These are phyloP conservation scores for Amniataba percoides DNA, from an alignment of 2,797 vertebrate genomes.

Conservation along the genomic window DNA sequence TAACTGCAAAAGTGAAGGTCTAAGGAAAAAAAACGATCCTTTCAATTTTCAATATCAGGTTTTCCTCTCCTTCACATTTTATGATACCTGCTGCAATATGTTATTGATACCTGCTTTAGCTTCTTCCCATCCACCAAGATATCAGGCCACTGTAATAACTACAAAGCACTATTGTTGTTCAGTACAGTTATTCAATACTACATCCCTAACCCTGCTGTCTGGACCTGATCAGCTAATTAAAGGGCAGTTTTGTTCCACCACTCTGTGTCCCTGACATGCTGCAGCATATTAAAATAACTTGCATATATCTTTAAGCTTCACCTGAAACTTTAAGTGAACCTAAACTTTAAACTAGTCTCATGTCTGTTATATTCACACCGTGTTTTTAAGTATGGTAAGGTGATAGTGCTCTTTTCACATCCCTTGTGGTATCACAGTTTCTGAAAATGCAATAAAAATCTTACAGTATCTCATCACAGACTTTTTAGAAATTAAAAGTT, in stretches of 20 bases:
- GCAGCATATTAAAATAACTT: background rate
- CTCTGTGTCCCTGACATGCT: background rate
- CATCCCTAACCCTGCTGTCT: background rate
- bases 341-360: background rate
- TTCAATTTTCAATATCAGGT: constrained; percentile 21
- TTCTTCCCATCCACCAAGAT: constrained; percentile 3
- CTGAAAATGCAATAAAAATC: background rate
- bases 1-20: constrained; percentile 22
- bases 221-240: constrained; percentile 2
- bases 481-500: background rate
- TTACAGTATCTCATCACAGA: background rate
- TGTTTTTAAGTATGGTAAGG: background rate
- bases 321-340: background rate
- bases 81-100: constrained; percentile 22
- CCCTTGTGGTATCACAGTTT: too few relatives aligned
- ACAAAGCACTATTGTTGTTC: background rate
- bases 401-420: too few relatives aligned
- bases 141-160: background rate
- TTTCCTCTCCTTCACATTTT: constrained; percentile 17
- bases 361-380: background rate
- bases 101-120: constrained; percentile 15
- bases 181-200: too few relatives aligned
- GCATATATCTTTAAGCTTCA: too few relatives aligned
- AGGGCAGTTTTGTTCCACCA: background rate
- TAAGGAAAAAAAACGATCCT: background rate